Evolutionary conservation across 2,888 invertebrate species (phyloP), one percentile per base, ranked within the genome.

Genomic region (Troilus luridus): DNA sequence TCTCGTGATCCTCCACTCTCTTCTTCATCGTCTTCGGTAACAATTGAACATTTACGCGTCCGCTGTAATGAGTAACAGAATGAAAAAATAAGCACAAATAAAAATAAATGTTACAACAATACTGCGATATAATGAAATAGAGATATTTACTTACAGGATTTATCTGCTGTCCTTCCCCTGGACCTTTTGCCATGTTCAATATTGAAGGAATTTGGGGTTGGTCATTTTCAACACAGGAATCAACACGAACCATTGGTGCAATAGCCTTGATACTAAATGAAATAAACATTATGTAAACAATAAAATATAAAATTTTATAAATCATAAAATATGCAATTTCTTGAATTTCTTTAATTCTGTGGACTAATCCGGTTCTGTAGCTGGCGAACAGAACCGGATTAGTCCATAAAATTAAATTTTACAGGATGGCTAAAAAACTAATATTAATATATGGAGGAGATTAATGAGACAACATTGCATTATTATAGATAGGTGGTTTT

Each of bases 11-110:
- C 91, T 12, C 92, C 92, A n/a, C 92, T 95, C 93, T 97, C 98
- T 93, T 98, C 98, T 93, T 98, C 98, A 93, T 98, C 98, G 94
- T 98, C 98, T 94, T 98, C 98, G 93, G 98, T 97, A 54, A 98
- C 98, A 93, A 98, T 98, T 93, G 98, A 98, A 95, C 98, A 98
- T 94, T 98, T 98, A 90, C 98, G 96, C 56, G 96, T 96, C 90
- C 97, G 95, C 95, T 96, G 94, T 58, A 91, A 88, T 14, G 85
- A 90, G n/a, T 88, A 11, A 90, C 64, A 41, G 10, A 21, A 89
- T 59, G 12, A 54, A 88, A 89, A 89, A 64, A 89, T 12, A 64
- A 67, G 56, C 1, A 54, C 21, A 8, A 62, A 58, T 89, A 0
- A 54, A 72, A 90, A 54, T 90, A 10, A 67, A 9, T 24, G n/a